phyloP scores from a whole-genome alignment of 2,797 vertebrate species.

The Gouania willdenowi region DNA sequence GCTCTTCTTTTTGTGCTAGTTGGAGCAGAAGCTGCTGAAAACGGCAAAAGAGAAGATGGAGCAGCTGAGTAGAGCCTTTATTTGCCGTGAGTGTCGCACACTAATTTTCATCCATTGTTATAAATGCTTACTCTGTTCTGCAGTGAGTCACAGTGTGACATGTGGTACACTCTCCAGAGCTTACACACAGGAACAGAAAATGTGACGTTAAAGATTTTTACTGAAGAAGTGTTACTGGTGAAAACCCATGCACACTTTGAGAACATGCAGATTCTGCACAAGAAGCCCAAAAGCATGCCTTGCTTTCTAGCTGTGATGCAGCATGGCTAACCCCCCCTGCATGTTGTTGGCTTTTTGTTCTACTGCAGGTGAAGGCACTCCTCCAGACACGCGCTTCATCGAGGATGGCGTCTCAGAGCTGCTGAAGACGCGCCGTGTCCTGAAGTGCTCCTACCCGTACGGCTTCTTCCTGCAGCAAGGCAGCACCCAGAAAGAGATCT shows the following conservation, averaged over 20 bases:
- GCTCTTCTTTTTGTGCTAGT: constrained; percentile 59
- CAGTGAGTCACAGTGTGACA: no score
- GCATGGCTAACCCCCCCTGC: no score
- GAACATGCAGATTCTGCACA: no score
- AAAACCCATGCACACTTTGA: no score
- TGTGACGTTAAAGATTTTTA: no score
- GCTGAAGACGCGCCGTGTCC: constrained; percentile 94
- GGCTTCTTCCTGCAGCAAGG: constrained; percentile 98
- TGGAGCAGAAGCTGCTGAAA: constrained; percentile 97
- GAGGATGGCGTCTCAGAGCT: constrained; percentile 97
- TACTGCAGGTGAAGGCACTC: constrained; percentile 84
- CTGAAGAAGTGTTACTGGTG: no score
- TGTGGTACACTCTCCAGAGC: no score
- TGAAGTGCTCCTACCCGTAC: constrained; percentile 99
- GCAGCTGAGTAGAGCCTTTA: constrained; percentile 93
- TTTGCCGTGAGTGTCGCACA: constrained; percentile 80
- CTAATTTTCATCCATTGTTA: neutral
- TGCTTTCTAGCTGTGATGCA: no score
- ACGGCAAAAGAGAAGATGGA: constrained; percentile 99
- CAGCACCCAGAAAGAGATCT: constrained; percentile 99
- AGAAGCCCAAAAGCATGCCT: no score
- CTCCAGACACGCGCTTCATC: constrained; percentile 96
- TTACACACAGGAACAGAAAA: no score
- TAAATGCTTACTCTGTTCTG: no score
- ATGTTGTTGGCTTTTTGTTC: neutral